Percentiles rank a stretch among this genome's conserved stretches.
Conservation (phyloP, 1,140 invertebrate genomes). For the Bradysia coprophila region DNA sequence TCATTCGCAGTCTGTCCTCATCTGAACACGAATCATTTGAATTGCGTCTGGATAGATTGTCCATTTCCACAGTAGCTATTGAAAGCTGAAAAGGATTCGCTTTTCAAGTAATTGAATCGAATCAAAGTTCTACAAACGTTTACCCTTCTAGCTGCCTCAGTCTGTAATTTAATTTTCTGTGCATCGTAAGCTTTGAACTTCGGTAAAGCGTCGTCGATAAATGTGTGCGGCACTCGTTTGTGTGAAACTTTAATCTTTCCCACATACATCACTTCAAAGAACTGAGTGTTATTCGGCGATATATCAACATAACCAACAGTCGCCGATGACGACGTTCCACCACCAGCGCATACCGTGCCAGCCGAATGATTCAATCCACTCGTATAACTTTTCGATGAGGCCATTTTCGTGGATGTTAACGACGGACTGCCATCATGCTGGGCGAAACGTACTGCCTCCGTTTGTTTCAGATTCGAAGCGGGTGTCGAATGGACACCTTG, state of each 20-base stretch:
- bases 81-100: not conserved
- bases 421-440: constrained; percentile 22
- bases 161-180: constrained; percentile 35
- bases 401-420: constrained; percentile 19
- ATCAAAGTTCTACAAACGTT: no score
- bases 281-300: constrained; percentile 65
- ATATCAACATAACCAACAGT: constrained; percentile 49
- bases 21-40: not conserved
- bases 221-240: constrained; percentile 65
- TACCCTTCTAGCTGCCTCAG: not conserved
- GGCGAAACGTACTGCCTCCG: constrained; percentile 16
- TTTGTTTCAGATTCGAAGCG: constrained; percentile 19
- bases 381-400: constrained; percentile 22
- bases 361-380: constrained; percentile 21
- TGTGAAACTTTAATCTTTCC: constrained; percentile 73
- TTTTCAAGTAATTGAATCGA: not conserved
- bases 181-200: constrained; percentile 66
- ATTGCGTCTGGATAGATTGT: not conserved
- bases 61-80: not conserved
- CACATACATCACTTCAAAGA: constrained; percentile 73
- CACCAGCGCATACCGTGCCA: constrained; percentile 17
- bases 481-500: constrained; percentile 18
- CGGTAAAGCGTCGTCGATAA: constrained; percentile 77
- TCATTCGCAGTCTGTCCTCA: not conserved
- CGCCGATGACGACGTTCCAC: constrained; percentile 18